phyloP scores from a whole-genome alignment of 2,797 vertebrate genomes.

The Sebastes vulpes region DNA sequence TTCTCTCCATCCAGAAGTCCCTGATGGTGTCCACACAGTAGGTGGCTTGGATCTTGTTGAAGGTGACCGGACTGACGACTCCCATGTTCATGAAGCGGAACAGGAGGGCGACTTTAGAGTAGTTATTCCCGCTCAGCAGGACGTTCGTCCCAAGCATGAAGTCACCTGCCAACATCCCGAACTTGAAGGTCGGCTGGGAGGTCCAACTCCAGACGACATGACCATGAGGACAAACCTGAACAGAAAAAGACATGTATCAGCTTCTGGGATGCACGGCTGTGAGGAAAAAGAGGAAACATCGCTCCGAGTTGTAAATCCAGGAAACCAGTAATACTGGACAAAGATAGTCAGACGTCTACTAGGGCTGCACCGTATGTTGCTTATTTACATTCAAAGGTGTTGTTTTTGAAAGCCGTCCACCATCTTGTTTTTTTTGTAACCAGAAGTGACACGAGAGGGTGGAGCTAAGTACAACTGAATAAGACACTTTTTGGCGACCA shows the following conservation, averaged over 20 bases:
- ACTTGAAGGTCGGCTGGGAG: background rate
- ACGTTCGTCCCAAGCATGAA: background rate
- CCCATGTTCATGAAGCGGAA: background rate
- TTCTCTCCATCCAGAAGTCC: background rate
- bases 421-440: too few relatives aligned
- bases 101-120: background rate
- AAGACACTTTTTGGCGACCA: too few relatives aligned
- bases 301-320: too few relatives aligned
- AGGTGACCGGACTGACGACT: background rate
- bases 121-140: background rate
- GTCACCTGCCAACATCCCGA: background rate
- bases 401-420: too few relatives aligned
- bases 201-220: background rate
- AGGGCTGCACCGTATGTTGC: too few relatives aligned
- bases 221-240: background rate
- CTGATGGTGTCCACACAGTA: background rate
- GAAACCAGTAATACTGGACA: background rate
- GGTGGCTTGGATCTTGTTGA: background rate
- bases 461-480: too few relatives aligned
- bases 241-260: background rate
- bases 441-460: too few relatives aligned
- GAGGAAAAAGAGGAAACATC: too few relatives aligned
- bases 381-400: too few relatives aligned
- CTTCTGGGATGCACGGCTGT: too few relatives aligned
- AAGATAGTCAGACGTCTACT: background rate